Conservation (phyloP, 2,888 invertebrate species). For the Meiosimyza platycephala region DNA sequence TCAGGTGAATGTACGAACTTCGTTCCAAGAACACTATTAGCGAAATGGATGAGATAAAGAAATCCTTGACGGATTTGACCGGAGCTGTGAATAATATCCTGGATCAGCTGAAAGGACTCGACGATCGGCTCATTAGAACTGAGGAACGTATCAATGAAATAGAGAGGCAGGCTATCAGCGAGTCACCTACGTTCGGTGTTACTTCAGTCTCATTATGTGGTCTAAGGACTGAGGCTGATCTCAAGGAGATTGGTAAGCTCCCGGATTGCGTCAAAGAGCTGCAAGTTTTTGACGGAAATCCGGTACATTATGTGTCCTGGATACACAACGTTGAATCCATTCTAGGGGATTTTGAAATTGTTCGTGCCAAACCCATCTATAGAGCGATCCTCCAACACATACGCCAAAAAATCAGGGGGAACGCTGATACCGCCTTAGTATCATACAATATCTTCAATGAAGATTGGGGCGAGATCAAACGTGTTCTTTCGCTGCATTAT, state of each 20-base stretch:
- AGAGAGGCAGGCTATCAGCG: too few species aligned
- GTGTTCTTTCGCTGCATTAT: slow-evolving; percentile 42
- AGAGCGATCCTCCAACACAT: slow-evolving; percentile 41
- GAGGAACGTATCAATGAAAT: too few species aligned
- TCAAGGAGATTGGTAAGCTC: not conserved
- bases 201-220: not conserved
- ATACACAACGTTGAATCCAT: slow-evolving; percentile 13
- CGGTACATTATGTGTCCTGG: slow-evolving; percentile 1
- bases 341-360: slow-evolving; percentile 1
- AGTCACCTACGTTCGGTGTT: too few species aligned
- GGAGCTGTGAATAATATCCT: too few species aligned
- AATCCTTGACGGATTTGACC: too few species aligned
- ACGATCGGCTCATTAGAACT: too few species aligned
- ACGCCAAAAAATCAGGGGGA: slow-evolving; percentile 39
- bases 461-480: slow-evolving; percentile 41
- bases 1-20: too few species aligned
- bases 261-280: slow-evolving; percentile 10
- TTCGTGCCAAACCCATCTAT: slow-evolving; percentile 6
- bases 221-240: not conserved
- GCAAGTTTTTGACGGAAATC: slow-evolving; percentile 3
- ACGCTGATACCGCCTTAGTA: slow-evolving; percentile 39
- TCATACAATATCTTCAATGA: slow-evolving; percentile 37
- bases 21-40: too few species aligned
- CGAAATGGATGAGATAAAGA: too few species aligned
- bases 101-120: too few species aligned